Percentiles rank a stretch among this genome's conserved stretches.
Evolutionary conservation across 1,140 invertebrate species (phyloP).

Genomic region (Alviniconcha marisindica): DNA sequence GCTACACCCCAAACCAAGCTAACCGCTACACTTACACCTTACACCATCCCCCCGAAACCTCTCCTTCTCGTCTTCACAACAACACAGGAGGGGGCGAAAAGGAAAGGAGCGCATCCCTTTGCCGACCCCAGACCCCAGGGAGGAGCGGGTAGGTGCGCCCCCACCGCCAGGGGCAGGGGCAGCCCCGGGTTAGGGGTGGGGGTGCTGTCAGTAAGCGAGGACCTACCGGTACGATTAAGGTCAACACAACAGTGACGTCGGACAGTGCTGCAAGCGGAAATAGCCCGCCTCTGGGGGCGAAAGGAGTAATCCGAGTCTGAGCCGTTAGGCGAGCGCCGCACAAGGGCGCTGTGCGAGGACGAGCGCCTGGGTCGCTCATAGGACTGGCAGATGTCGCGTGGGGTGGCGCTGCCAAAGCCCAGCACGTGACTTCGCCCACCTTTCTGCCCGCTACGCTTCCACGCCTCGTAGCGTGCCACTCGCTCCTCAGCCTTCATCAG

Average conservation of each 20-base stretch:
- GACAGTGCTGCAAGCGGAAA: slow-evolving; percentile 72
- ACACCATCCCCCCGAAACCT: not conserved
- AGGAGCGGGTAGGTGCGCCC: not conserved
- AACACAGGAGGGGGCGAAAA: not conserved
- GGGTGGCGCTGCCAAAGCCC: slow-evolving; percentile 72
- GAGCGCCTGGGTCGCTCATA: slow-evolving; percentile 68
- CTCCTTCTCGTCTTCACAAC: slow-evolving; percentile 10
- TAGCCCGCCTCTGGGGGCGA: slow-evolving; percentile 69
- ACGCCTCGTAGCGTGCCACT: slow-evolving; percentile 70
- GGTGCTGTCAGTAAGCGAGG: slow-evolving; percentile 26
- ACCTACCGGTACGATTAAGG: slow-evolving; percentile 67
- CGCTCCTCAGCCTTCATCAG: slow-evolving; percentile 67
- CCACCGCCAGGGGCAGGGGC: not conserved
- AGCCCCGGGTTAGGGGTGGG: not conserved
- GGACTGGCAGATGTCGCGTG: slow-evolving; percentile 72
- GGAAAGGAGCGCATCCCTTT: not conserved
- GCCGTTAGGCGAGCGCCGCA: slow-evolving; percentile 68
- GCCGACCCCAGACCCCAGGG: not conserved
- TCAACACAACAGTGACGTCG: slow-evolving; percentile 73
- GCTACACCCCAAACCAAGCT: not conserved
- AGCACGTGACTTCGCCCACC: slow-evolving; percentile 65
- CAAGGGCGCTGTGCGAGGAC: slow-evolving; percentile 71
- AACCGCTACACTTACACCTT: not conserved
- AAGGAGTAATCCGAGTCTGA: slow-evolving; percentile 70
- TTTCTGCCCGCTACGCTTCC: slow-evolving; percentile 68